phyloP scores from a whole-genome alignment of 2,113 vertebrate species.

The Corynorhinus townsendii region DNA sequence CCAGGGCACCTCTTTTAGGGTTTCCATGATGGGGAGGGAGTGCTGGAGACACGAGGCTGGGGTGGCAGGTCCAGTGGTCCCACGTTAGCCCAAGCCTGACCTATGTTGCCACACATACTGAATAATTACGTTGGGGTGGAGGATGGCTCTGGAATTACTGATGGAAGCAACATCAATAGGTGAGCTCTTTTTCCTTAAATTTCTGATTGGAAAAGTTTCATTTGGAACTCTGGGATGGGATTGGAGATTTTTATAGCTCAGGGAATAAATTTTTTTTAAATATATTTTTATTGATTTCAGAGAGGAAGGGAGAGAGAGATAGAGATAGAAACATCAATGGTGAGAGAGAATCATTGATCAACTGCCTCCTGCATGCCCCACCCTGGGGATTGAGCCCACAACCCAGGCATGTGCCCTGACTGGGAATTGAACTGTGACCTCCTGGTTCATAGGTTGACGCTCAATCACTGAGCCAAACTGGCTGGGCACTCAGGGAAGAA shows the following conservation, averaged over 20 bases:
- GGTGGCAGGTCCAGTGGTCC: background rate
- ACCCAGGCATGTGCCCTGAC: too few species aligned
- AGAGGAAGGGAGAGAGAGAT: too few species aligned
- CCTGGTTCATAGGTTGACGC: too few species aligned
- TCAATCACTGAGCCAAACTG: too few species aligned
- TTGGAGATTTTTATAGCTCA: background rate
- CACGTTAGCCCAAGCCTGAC: background rate
- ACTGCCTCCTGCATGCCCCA: too few species aligned
- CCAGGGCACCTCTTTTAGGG: background rate
- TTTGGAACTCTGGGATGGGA: background rate
- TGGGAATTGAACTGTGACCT: too few species aligned
- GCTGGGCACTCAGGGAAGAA: background rate
- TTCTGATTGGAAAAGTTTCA: background rate
- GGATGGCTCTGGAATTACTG: background rate
- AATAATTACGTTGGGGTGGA: background rate
- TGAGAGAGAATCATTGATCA: too few species aligned
- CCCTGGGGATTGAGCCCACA: too few species aligned
- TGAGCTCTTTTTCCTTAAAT: background rate
- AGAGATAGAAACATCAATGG: too few species aligned
- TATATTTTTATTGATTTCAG: too few species aligned
- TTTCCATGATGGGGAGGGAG: fast-evolving
- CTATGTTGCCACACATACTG: background rate
- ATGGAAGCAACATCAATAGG: background rate
- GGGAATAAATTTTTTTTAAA: background rate
- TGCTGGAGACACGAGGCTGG: fast-evolving